Conservation (phyloP, 2,888 invertebrate species). For the Drosophila mercatorum region DNA sequence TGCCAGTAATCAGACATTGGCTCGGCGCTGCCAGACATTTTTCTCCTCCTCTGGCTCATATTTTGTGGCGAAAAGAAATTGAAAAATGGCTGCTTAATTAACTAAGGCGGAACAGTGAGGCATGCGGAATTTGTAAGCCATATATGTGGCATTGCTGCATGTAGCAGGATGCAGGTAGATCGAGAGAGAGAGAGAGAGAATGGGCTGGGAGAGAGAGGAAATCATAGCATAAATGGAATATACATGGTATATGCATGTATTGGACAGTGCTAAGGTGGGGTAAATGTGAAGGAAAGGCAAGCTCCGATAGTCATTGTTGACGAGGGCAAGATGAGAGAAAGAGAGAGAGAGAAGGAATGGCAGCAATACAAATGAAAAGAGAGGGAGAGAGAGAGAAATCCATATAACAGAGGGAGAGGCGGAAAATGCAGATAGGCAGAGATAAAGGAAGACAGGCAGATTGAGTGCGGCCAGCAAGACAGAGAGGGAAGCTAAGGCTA, state of each 20-base stretch:
- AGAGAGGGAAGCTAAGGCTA: too few relatives aligned
- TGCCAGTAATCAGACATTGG: constrained; percentile 63
- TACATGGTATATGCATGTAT: too few relatives aligned
- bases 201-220: not conserved
- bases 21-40: constrained; percentile 29
- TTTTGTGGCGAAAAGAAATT: constrained; percentile 32
- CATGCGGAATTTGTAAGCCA: not conserved
- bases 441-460: not conserved
- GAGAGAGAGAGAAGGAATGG: not conserved
- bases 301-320: not conserved
- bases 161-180: constrained; percentile 14
- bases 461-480: too few relatives aligned
- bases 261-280: too few relatives aligned
- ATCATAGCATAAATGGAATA: not conserved
- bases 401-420: not conserved
- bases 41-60: not conserved
- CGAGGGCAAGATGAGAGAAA: not conserved
- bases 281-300: not conserved
- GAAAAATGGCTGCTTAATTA: constrained; percentile 64
- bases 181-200: not conserved
- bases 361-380: not conserved
- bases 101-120: constrained; percentile 10
- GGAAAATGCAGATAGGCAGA: not conserved
- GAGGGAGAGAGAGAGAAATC: not conserved
- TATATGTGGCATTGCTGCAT: constrained; percentile 1